phyloP scores from a whole-genome alignment of 64 coral and sea anemone genomes.

The Porites lutea region DNA sequence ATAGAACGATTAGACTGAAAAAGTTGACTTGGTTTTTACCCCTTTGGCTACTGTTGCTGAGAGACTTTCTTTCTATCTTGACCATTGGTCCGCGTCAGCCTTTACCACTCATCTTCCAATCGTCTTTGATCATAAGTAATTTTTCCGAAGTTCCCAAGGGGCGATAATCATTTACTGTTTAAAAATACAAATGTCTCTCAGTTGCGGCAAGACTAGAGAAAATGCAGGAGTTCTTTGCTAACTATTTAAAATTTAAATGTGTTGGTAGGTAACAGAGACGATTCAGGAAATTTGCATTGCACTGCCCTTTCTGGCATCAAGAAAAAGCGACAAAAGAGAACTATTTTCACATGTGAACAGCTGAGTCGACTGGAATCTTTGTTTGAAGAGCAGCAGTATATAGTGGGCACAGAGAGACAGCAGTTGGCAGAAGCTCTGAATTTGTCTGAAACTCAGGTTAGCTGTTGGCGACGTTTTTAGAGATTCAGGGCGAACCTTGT shows the following conservation, averaged over 20 bases:
- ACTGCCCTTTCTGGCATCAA: background rate
- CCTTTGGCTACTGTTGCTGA: too few relatives aligned
- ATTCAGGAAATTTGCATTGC: background rate
- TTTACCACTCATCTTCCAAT: too few relatives aligned
- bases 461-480: background rate
- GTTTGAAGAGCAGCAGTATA: constrained; percentile 89
- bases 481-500: too few relatives aligned
- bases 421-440: constrained; percentile 76
- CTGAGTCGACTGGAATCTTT: constrained; percentile 79
- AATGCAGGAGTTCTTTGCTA: background rate
- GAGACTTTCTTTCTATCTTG: too few relatives aligned
- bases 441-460: constrained; percentile 90
- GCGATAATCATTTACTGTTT: too few relatives aligned
- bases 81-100: too few relatives aligned
- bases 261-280: background rate
- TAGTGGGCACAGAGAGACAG: constrained; percentile 84
- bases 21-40: too few relatives aligned
- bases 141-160: too few relatives aligned
- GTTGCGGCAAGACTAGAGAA: too few relatives aligned
- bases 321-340: constrained; percentile 89
- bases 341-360: constrained; percentile 89
- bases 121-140: too few relatives aligned
- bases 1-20: too few relatives aligned
- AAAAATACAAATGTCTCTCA: too few relatives aligned
- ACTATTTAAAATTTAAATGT: background rate